Conservation (phyloP, 2,113 vertebrate species). For the Lipotes vexillifer region DNA sequence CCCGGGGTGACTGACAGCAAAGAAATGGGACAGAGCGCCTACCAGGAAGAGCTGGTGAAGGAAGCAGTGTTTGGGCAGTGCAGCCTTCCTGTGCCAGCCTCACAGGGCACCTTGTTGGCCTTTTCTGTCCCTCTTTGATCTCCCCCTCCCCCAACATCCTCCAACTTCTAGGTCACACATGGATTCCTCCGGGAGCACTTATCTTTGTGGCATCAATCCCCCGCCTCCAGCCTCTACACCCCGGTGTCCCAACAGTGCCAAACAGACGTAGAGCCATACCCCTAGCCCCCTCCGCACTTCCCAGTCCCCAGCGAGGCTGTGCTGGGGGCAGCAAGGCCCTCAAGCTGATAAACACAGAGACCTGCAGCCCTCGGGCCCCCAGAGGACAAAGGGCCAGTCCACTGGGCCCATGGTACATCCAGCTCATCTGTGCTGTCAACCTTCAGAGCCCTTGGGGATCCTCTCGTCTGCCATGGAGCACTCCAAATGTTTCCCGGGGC, state of each 20-base stretch:
- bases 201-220: background rate
- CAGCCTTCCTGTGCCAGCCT: background rate
- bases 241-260: background rate
- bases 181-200: background rate
- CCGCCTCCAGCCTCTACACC: background rate
- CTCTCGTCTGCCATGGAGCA: constrained; percentile 63
- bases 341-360: background rate
- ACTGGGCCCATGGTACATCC: background rate
- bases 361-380: background rate
- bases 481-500: constrained; percentile 34
- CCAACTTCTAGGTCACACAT: background rate
- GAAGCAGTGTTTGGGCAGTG: background rate
- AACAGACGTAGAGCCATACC: background rate
- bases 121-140: background rate
- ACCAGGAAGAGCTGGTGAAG: background rate
- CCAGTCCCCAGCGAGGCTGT: background rate
- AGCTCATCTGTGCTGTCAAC: constrained; percentile 49
- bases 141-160: background rate
- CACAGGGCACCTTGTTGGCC: background rate
- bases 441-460: constrained; percentile 55
- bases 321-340: background rate
- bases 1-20: background rate
- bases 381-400: background rate
- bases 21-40: background rate
- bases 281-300: background rate